Evolutionary conservation across 1,140 invertebrate genomes (phyloP), one percentile per base, ranked within the genome.

Genomic region (Latrodectus geometricus): DNA sequence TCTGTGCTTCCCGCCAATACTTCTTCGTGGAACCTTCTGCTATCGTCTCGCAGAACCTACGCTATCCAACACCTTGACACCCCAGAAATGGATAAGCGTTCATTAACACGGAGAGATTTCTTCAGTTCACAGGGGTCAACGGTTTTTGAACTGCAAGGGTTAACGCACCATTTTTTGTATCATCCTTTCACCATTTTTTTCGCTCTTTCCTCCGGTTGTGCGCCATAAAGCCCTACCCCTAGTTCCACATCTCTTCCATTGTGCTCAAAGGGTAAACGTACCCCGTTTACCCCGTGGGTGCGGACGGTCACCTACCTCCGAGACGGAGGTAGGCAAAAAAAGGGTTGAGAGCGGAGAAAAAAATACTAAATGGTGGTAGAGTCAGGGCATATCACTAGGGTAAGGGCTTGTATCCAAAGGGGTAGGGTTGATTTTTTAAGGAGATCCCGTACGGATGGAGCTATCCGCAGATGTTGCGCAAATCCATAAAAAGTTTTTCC

Each of bases 261-360:
- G 73, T 75, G 50, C 73, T 75, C 73, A 75, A 75, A 75, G 73
- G 73, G 73, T 75, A 75, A 75, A 75, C 50, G 73, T 75, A 52
- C 73, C 73, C 73, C 54, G 54, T 61, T 61, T 61, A 61, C 54
- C 54, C 70, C 70, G 49, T 75, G 73, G 73, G 73, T 75, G 73
- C 73, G 73, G 73, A 48, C 73, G 73, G 73, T 75, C 52, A 20
- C 49, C 50, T n/a, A 75, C 73, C 73, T 48, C 49, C 9, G 15
- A 23, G 73, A 15, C 21, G 14, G 54, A 61, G 14, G 70, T 54
- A 8, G 54, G 54, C 54, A 61, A 56, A 75, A 75, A 75, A 75
- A 75, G 50, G 73, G 73, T 52, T 75, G 11, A 61, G 54, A 61
- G 54, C 54, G 54, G 17, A 17, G 54, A 54, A 75, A 75, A 75